These are phyloP conservation scores for Andrena camellia DNA, from an alignment of 2,888 invertebrate genomes.

Conservation along the genomic window DNA sequence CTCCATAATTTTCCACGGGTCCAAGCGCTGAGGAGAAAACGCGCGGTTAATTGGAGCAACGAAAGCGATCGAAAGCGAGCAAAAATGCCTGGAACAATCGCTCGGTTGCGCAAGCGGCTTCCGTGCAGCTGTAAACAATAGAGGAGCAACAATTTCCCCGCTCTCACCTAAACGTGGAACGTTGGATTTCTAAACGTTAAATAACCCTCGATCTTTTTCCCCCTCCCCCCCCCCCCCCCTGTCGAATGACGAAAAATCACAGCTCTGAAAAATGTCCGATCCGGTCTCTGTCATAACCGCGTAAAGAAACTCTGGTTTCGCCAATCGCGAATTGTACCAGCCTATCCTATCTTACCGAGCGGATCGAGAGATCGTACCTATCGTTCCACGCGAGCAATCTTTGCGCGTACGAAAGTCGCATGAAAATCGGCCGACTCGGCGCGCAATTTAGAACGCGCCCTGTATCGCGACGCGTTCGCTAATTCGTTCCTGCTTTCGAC, in stretches of 20 bases:
- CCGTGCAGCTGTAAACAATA: slow-evolving; percentile 28
- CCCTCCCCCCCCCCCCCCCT: too few species aligned
- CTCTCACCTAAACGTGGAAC: slow-evolving; percentile 24
- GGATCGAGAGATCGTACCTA: not conserved
- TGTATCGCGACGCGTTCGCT: slow-evolving; percentile 61
- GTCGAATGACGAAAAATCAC: not conserved
- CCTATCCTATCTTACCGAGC: not conserved
- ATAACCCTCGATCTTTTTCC: slow-evolving; percentile 20
- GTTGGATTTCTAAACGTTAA: slow-evolving; percentile 37
- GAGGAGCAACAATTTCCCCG: slow-evolving; percentile 37
- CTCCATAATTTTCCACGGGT: not conserved
- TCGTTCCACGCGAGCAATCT: not conserved
- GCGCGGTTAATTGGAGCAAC: slow-evolving; percentile 3
- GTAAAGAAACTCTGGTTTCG: not conserved
- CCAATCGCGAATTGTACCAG: not conserved
- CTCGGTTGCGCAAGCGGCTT: slow-evolving; percentile 10
- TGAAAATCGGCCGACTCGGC: slow-evolving; percentile 34
- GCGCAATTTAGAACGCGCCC: slow-evolving; percentile 45
- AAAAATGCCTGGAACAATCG: slow-evolving; percentile 4
- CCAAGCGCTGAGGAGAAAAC: not conserved
- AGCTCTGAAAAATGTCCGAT: not conserved
- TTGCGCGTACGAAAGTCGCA: not conserved
- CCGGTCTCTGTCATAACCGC: not conserved
- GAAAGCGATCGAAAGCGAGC: slow-evolving; percentile 1
- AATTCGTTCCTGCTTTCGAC: slow-evolving; percentile 75